Base-by-base conservation (phyloP, 1,140 invertebrate species). In the Penaeus japonicus region DNA sequence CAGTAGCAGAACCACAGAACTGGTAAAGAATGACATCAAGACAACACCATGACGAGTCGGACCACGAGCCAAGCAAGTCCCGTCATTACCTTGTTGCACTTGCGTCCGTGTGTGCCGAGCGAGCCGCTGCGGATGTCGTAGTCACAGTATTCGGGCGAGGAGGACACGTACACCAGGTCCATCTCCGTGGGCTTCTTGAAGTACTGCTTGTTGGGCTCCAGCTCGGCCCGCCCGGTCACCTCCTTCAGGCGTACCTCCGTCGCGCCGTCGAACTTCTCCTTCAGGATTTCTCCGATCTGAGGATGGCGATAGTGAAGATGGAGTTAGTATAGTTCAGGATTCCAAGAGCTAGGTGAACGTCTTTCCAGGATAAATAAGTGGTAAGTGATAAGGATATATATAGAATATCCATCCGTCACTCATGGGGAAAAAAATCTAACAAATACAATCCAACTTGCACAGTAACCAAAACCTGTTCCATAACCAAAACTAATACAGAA, bases 141-240 rank as follows among this genome's bases (percentile, higher is more conserved):
- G 91, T 98, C 96, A 92, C 98, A 98, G 91, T 97, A 97, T 92
- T 97, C 96, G 0, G 96, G 96, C 62, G 96, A 97, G 87, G 96
- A 96, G 90, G 97, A 96, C 87, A 97, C 93, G 91, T 95, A 98
- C 12, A 97, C 96, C 84, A 97, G 92, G 92, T 97, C 96, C 47
- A 92, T 91, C 24, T 92, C 92, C 89, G 92, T 90, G 89, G 91
- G 91, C 91, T 86, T 93, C 92, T 85, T 91, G 87, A 91, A 92
- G 54, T 89, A 89, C 27, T 91, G 90, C 47, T 91, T 89, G 30
- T 91, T 89, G 7, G 92, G 92, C 27, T 91, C 90, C 17, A 92
- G 90, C 81, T 91, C 89, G 24, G 92, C 77, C 10, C 91, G 78
- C n/a, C 91, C 91, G 2, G 91, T 91, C 35, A 91, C 87, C 70